Conservation (phyloP, 1,140 invertebrate species). For the Apis dorsata region DNA sequence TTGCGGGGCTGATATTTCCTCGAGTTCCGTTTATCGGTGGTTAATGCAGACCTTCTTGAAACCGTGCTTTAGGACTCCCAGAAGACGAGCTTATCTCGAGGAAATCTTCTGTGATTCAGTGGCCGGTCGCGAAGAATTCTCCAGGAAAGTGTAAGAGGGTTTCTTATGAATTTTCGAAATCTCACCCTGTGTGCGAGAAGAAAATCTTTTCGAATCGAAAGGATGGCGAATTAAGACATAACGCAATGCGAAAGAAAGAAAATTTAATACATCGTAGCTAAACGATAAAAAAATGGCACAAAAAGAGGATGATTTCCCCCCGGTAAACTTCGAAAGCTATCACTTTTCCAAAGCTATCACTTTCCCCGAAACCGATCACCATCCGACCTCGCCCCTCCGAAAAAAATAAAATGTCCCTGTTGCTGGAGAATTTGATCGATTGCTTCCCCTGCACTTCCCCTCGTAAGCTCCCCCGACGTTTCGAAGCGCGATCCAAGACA, state of each 20-base stretch:
- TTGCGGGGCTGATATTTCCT: constrained; percentile 1
- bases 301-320: not conserved
- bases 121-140: not conserved
- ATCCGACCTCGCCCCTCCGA: not conserved
- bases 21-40: constrained; percentile 18
- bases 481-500: constrained; percentile 14
- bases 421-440: constrained; percentile 48
- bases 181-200: too few species aligned
- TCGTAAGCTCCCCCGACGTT: not conserved
- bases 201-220: too few species aligned
- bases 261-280: too few species aligned
- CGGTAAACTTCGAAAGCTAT: not conserved
- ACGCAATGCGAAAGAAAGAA: not conserved
- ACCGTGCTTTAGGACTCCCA: not conserved
- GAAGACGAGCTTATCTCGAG: not conserved
- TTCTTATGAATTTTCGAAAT: not conserved
- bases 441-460: constrained; percentile 14
- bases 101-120: not conserved
- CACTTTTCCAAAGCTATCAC: not conserved
- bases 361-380: constrained; percentile 1
- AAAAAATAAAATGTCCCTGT: not conserved
- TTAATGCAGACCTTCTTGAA: not conserved
- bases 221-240: not conserved
- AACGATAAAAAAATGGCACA: too few species aligned
- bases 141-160: not conserved